Evolutionary conservation across 2,113 vertebrate genomes (phyloP).

Genomic region (Neomonachus schauinslandi): DNA sequence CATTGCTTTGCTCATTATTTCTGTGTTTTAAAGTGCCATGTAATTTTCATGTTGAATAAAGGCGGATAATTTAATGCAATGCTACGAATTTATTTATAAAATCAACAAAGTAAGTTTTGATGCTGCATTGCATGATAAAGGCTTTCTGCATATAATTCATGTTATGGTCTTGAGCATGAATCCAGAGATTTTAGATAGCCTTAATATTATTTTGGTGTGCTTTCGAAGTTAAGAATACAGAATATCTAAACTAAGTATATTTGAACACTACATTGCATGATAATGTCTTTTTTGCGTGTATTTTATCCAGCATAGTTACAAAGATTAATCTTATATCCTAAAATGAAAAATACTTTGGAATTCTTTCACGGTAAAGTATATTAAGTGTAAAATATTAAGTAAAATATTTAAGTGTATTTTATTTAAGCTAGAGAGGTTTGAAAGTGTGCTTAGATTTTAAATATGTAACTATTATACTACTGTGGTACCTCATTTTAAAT

Average conservation of each 20-base stretch:
- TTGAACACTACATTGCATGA: constrained; percentile 62
- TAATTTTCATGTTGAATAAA: constrained; percentile 65
- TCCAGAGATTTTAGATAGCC: constrained; percentile 25
- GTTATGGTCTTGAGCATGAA: constrained; percentile 42
- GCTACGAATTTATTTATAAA: constrained; percentile 48
- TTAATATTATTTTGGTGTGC: background rate
- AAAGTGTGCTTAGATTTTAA: constrained; percentile 42
- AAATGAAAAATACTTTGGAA: constrained; percentile 49
- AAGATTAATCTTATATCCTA: constrained; percentile 39
- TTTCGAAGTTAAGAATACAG: constrained; percentile 58
- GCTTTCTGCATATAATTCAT: constrained; percentile 52
- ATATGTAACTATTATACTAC: background rate
- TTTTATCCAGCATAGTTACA: constrained; percentile 48
- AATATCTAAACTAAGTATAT: constrained; percentile 34
- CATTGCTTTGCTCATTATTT: constrained; percentile 57
- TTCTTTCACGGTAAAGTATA: constrained; percentile 74
- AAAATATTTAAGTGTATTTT: constrained; percentile 15
- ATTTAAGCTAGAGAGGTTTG: constrained; percentile 14
- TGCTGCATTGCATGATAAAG: constrained; percentile 57
- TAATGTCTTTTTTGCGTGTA: constrained; percentile 50
- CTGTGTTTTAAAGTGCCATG: constrained; percentile 50
- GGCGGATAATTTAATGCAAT: constrained; percentile 39
- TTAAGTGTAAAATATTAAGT: background rate
- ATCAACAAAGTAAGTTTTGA: constrained; percentile 18
- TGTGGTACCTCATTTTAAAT: constrained; percentile 36